A percentile compares a stretch with the other conserved stretches of the same genome.
These are phyloP conservation scores for Dynastes hyllus DNA, from an alignment of 2,888 invertebrate species.

Conservation along the genomic window DNA sequence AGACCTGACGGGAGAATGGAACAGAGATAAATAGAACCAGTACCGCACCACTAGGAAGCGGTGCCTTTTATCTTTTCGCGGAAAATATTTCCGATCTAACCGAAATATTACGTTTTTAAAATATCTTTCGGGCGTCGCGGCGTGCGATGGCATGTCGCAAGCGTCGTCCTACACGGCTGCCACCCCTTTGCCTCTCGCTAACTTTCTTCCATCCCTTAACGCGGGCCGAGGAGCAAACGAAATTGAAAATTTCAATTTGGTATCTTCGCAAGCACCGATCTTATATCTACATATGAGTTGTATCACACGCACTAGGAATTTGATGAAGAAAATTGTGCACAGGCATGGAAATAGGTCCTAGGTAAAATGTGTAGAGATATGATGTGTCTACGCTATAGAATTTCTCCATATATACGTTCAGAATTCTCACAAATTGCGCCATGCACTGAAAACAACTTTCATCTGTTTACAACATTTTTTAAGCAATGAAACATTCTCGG, in stretches of 20 bases:
- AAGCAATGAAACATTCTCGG: too few species aligned
- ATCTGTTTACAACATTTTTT: too few species aligned
- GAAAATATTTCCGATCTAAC: conserved; percentile 50
- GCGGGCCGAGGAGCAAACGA: neutral
- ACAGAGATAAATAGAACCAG: neutral
- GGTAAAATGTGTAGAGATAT: too few species aligned
- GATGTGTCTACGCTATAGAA: too few species aligned
- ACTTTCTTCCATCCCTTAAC: neutral
- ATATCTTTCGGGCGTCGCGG: conserved; percentile 36
- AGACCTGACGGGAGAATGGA: conserved; percentile 53
- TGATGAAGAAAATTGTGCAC: too few species aligned
- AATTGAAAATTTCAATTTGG: conserved; percentile 42
- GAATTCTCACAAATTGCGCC: too few species aligned
- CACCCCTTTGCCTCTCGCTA: neutral
- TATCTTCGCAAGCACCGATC: neutral
- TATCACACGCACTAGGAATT: too few species aligned
- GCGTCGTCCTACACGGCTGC: neutral
- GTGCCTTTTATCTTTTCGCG: conserved; percentile 49
- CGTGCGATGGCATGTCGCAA: conserved; percentile 47
- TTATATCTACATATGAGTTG: too few species aligned
- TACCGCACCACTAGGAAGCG: conserved; percentile 20
- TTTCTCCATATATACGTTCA: too few species aligned
- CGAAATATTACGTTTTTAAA: conserved; percentile 53
- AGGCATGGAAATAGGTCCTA: too few species aligned
- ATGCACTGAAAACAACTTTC: too few species aligned